phyloP scores from a whole-genome alignment of 1,140 invertebrate species.

The Drosophila sulfurigaster region DNA sequence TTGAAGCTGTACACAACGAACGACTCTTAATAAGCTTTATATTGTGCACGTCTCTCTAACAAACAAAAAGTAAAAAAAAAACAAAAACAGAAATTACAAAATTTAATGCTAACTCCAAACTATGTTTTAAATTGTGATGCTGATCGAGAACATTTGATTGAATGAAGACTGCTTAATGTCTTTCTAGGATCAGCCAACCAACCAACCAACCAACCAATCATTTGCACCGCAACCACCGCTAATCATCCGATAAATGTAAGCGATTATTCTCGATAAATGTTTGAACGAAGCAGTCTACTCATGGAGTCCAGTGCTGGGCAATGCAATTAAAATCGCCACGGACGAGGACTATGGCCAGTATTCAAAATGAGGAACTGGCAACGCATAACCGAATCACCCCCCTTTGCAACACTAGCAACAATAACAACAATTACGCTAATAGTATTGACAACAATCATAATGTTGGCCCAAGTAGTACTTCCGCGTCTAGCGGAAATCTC shows the following conservation, averaged over 20 bases:
- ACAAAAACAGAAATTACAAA: slow-evolving; percentile 1
- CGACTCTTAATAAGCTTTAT: slow-evolving; percentile 44
- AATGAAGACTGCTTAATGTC: slow-evolving; percentile 71
- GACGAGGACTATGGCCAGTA: slow-evolving; percentile 76
- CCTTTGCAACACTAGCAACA: slow-evolving; percentile 43
- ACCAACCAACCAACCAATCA: not conserved
- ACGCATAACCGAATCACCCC: slow-evolving; percentile 54
- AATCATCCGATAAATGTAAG: slow-evolving; percentile 16
- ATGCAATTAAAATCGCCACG: slow-evolving; percentile 78
- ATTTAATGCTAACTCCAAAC: slow-evolving; percentile 32
- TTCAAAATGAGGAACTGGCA: slow-evolving; percentile 75
- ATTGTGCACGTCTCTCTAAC: slow-evolving; percentile 70
- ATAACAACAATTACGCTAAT: slow-evolving; percentile 47
- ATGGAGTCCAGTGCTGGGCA: slow-evolving; percentile 55
- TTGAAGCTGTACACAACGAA: slow-evolving; percentile 49
- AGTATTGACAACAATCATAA: slow-evolving; percentile 31
- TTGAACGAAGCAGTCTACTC: slow-evolving; percentile 22
- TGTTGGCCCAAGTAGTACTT: slow-evolving; percentile 43
- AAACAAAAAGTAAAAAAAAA: slow-evolving; percentile 30
- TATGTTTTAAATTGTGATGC: slow-evolving; percentile 27
- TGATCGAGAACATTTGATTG: slow-evolving; percentile 51
- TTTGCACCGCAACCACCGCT: slow-evolving; percentile 37
- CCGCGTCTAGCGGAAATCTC: slow-evolving; percentile 50
- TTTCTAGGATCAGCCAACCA: slow-evolving; percentile 37
- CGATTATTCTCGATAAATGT: slow-evolving; percentile 12